These are phyloP conservation scores for Synergus umbraculus DNA, from an alignment of 2,888 invertebrate species.

Conservation along the genomic window DNA sequence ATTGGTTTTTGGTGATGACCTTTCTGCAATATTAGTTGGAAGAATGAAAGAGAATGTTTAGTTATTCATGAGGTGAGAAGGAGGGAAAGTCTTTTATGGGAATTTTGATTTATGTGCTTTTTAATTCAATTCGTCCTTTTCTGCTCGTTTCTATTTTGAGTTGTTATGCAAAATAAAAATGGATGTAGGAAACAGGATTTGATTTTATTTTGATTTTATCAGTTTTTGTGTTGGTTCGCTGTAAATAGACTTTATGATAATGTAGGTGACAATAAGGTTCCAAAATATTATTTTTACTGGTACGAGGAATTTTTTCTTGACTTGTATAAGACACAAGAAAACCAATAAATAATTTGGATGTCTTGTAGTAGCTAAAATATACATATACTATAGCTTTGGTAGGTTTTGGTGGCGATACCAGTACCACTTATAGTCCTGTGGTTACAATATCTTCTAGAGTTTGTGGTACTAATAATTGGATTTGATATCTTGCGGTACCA, in stretches of 20 bases:
- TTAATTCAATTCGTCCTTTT: not conserved
- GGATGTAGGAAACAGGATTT: too few species aligned
- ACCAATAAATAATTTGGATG: not conserved
- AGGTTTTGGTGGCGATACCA: not conserved
- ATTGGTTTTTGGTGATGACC: slow-evolving; percentile 5
- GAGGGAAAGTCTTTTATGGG: not conserved
- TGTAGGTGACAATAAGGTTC: not conserved
- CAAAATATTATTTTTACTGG: not conserved
- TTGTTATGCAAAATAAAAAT: too few species aligned
- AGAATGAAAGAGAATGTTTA: slow-evolving; percentile 8
- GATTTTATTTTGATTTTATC: too few species aligned
- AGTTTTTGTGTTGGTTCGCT: too few species aligned
- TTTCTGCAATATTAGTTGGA: not conserved
- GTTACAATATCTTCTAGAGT: not conserved
- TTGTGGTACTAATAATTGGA: not conserved
- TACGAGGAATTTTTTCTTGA: not conserved
- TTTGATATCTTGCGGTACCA: not conserved
- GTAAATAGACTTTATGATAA: not conserved
- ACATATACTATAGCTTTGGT: too few species aligned
- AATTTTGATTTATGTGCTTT: not conserved
- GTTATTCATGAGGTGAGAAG: not conserved
- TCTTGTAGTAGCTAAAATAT: not conserved
- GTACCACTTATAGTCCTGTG: not conserved
- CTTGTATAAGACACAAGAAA: not conserved
- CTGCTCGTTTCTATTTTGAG: not conserved